These are phyloP conservation scores for Masnerella sp. DNA, from an alignment of 2,888 invertebrate species.

Conservation along the genomic window DNA sequence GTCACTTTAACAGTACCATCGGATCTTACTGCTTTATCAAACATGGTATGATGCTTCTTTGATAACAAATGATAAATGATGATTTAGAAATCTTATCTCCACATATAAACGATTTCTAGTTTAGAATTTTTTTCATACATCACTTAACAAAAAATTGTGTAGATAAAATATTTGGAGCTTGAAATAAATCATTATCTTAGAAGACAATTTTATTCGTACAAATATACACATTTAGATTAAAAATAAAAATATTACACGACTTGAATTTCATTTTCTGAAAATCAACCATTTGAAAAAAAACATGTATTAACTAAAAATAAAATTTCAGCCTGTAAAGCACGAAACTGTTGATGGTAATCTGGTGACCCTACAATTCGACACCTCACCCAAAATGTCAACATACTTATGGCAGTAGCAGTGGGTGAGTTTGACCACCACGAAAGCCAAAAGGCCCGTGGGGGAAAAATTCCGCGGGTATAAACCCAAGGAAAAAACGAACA, in stretches of 20 bases:
- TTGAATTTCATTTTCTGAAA: too few relatives aligned
- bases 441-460: too few relatives aligned
- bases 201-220: too few relatives aligned
- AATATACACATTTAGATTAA: too few relatives aligned
- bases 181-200: too few relatives aligned
- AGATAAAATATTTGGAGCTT: too few relatives aligned
- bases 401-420: constrained; percentile 83
- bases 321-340: constrained; percentile 43
- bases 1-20: constrained; percentile 90
- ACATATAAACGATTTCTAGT: too few relatives aligned
- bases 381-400: constrained; percentile 52
- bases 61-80: neutral
- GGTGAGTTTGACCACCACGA: constrained; percentile 97
- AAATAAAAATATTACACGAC: too few relatives aligned
- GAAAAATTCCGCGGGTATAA: constrained; percentile 90
- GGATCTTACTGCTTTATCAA: constrained; percentile 92
- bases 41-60: constrained; percentile 83
- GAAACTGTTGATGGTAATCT: constrained; percentile 9
- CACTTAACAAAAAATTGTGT: too few relatives aligned
- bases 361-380: constrained; percentile 57
- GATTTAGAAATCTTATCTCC: neutral
- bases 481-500: constrained; percentile 95
- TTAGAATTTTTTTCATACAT: too few relatives aligned
- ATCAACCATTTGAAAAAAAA: too few relatives aligned
- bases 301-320: too few relatives aligned